Percentiles rank a stretch among this genome's conserved stretches.
These are phyloP conservation scores for Imbricaverruca yamaguchii DNA, from an alignment of 2,888 invertebrate genomes.

Conservation along the genomic window DNA sequence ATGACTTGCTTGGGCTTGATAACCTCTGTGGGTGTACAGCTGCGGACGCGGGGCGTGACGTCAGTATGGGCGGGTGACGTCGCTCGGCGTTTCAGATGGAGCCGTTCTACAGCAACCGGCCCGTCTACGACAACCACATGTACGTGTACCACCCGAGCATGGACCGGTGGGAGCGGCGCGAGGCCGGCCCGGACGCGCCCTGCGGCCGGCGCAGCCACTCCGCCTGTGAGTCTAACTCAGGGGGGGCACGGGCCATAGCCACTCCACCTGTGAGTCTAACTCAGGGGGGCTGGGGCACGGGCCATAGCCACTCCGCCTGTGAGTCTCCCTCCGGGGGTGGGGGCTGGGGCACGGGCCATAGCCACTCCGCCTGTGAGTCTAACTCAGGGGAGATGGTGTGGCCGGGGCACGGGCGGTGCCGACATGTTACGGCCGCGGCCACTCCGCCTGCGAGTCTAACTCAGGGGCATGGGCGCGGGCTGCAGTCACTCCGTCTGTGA, in stretches of 20 bases:
- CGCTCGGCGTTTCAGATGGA: neutral
- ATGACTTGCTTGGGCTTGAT: too few relatives aligned
- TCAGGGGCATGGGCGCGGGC: too few relatives aligned
- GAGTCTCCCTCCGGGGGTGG: neutral
- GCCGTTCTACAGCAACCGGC: conserved; percentile 15
- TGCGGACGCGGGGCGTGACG: too few relatives aligned
- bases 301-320: conserved; percentile 25
- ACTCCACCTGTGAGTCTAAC: conserved; percentile 22
- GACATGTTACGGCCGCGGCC: too few relatives aligned
- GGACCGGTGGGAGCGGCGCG: neutral
- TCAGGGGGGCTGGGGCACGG: too few relatives aligned
- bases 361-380: conserved; percentile 25
- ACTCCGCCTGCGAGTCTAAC: conserved; percentile 23
- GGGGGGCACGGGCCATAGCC: conserved; percentile 8
- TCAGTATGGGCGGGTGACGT: too few relatives aligned
- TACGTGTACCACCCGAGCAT: conserved; percentile 22
- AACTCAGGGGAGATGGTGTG: too few relatives aligned
- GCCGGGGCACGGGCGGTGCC: too few relatives aligned
- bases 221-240: conserved; percentile 6
- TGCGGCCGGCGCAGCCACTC: conserved; percentile 26
- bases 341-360: neutral
- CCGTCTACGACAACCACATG: conserved; percentile 13
- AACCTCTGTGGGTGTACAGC: too few relatives aligned
- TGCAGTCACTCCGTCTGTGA: conserved; percentile 26
- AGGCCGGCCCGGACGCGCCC: conserved; percentile 10